Base-by-base conservation (phyloP, 1,140 invertebrate genomes). In the Branchinecta lynchi region DNA sequence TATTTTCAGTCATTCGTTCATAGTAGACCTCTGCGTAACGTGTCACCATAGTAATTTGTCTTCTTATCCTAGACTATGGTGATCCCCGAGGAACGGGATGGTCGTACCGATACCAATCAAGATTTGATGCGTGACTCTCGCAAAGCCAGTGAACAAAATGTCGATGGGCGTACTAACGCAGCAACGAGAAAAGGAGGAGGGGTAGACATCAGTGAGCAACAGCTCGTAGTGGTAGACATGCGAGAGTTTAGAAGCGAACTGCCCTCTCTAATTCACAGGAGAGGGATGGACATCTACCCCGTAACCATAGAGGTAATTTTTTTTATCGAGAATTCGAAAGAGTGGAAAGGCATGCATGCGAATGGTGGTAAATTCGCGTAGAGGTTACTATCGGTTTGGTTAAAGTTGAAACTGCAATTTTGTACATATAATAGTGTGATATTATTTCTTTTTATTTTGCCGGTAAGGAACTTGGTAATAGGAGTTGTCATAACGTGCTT, bases 221-320 rank as follows among this genome's bases (percentile, higher is more conserved):
- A 84, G 1, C 77, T 87, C 76, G 80, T 98, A 12, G 90, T 98
- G 74, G 93, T 99, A 21, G 97, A 99, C 79, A 95, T 98, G 87
- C 83, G 97, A 76, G 97, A 99, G 80, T 99, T 99, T 77, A 84
- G 95, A 66, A 96, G 93, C 72, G 95, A 98, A 78, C 80, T 99
- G 17, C 97, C 97, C 0, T 88, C 92, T 7, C 80, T 98, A 45
- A 85, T 99, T 67, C 94, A 99, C 77, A 88, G 89, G 76, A 84
- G 92, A 72, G 93, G 93, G 3, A 89, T 99, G 71, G 89, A 96
- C 75, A 89, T 99, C 71, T 87, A 94, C 76, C 96, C 97, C 3
- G 81, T 94, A 0, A 94, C 91, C 3, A 85, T 98, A 66, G 84
- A 89, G 72, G 44, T 67, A 67, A 32, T 67, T 32, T 32, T 5